Base-by-base conservation (phyloP, 2,113 vertebrate genomes). In the Phaetusa simplex region DNA sequence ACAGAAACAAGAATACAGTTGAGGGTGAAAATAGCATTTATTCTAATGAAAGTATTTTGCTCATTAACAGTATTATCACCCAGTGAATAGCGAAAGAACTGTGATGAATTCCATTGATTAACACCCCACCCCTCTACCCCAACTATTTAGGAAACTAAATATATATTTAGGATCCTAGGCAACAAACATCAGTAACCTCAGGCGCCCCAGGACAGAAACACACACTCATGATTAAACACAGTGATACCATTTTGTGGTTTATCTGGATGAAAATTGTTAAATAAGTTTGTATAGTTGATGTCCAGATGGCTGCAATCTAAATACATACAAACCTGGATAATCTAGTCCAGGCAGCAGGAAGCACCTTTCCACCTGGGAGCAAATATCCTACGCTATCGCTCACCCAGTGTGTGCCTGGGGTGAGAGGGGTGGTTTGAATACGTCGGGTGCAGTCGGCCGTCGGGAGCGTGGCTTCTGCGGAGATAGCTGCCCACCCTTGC, bases 361-460 rank as follows among this genome's bases (percentile, higher is more conserved):
- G 13, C 10, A 45, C 23, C 8, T 78, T 86, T 77, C 50, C 34
- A 76, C 18, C 14, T 21, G 38, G 19, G 14, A 86, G 55, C 34
- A 69, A 80, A 53, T 24, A 65, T 50, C 14, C 62, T 55, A 86
- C 2, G 24, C 24, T 45, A 7, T 47, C 23, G 8, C 40, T 81
- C 36, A 56, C 29, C 27, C 21, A 22, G 3, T 8, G 38, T 43
- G 30, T 7, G 16, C 0, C 0, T 23, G 52, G 36, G 8, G 36
- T 21, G 16, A 38, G 61, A 27, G 9, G 11, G 43, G 22, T 30
- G 24, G 32, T 42, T 32, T 77, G 65, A 32, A n/a, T 11, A 24
- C 1, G 2, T 3, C 7, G 2, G 2, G n/a, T 19, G 17, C 15
- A 26, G 53, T 20, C 22, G 49, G 23, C 19, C 7, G 0, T 8